Evolutionary conservation across 2,113 vertebrate genomes (phyloP), one percentile per base, ranked within the genome.

Genomic region (Sitta europaea): DNA sequence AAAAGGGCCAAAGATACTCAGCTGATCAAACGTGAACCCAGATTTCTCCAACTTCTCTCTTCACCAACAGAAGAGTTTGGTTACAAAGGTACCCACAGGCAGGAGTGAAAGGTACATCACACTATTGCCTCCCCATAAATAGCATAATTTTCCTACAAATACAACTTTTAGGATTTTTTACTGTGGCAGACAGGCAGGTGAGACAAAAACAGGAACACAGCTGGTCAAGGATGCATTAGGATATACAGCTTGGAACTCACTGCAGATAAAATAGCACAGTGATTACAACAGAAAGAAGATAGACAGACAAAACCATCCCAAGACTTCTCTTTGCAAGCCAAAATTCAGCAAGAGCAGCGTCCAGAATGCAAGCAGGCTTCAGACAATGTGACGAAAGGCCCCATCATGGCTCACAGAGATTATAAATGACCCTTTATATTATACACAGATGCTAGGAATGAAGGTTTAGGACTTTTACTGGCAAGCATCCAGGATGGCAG

Each of bases 371-470:
- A 83, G 74, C 51, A 90, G 71, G 38, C 72, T 84, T 85, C 86
- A 84, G 84, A 76, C 78, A 89, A 89, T 1, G 38, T 77, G 91
- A 86, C 0, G 47, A 96, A 97, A 96, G 86, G 86, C 35, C 66
- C 25, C 92, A 92, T 91, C 93, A 91, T 10, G 25, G 59, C 86
- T 94, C 86, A 87, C 36, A 61, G 88, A 91, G 88, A 91, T 89
- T 95, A 91, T 89, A 96, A 96, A 94, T 80, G 90, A 91, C 92
- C 90, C 92, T 90, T 95, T 94, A 48, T 92, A 96, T 97, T 95
- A 83, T 25, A 96, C 36, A 80, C 94, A 96, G 88, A 96, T 86
- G 94, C 80, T 85, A 58, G 80, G 22, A 89, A 86, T 59, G 82
- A 96, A 91, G 61, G 91, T 86, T 95, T 85, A 92, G 86, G 77